These are phyloP conservation scores for Lepilemur septentrionalis DNA, from an alignment of 2,797 vertebrate genomes.

Conservation along the genomic window DNA sequence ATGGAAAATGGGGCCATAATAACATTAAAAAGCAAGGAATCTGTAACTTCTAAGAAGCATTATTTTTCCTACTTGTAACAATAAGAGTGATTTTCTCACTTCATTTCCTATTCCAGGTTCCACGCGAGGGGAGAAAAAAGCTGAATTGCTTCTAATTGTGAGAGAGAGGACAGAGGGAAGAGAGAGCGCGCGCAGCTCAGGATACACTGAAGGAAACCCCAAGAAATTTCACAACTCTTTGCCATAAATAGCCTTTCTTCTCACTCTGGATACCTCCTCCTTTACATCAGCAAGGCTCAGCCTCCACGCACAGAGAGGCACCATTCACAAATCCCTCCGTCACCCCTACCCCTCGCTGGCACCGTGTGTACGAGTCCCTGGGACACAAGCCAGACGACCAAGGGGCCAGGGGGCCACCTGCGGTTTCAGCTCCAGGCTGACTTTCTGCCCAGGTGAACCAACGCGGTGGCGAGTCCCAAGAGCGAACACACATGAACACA, in stretches of 20 bases:
- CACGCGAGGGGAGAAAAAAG: background rate
- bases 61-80: constrained; percentile 1
- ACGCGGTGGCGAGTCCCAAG: background rate
- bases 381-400: background rate
- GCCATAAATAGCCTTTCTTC: constrained; percentile 70
- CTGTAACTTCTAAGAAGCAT: background rate
- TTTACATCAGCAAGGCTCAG: constrained; percentile 46
- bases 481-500: background rate
- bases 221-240: constrained; percentile 65
- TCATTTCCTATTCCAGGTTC: background rate
- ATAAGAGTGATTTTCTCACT: background rate
- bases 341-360: background rate
- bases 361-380: background rate
- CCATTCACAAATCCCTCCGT: constrained; percentile 72
- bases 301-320: constrained; percentile 54
- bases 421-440: background rate
- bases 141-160: constrained; percentile 39
- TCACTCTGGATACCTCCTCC: constrained; percentile 61
- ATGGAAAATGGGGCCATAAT: background rate
- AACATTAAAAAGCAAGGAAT: background rate
- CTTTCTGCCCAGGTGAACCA: constrained; percentile 41
- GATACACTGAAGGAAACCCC: constrained; percentile 46
- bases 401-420: constrained; percentile 33
- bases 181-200: background rate
- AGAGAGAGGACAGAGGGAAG: background rate